Evolutionary conservation across 1,140 invertebrate species (phyloP).

Genomic region (Drosophila mayri): DNA sequence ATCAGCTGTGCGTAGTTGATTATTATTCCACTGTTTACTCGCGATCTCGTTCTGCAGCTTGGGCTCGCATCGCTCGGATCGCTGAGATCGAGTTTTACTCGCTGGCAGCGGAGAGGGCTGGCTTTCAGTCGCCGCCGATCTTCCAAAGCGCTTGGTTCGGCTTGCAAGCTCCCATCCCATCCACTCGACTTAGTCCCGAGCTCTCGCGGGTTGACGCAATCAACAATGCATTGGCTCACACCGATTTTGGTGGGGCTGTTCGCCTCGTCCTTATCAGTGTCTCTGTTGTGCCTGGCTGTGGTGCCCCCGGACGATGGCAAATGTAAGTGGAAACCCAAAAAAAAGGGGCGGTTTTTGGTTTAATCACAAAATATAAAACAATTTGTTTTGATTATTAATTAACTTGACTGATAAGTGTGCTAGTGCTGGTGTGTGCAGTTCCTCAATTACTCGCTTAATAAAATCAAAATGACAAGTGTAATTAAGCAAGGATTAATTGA

Average conservation of each 20-base stretch:
- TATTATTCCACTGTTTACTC: slow-evolving; percentile 28
- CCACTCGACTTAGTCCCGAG: slow-evolving; percentile 16
- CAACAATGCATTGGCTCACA: slow-evolving; percentile 55
- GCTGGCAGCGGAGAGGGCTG: slow-evolving; percentile 8
- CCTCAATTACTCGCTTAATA: neutral
- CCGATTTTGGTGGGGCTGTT: slow-evolving; percentile 27
- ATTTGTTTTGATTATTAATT: slow-evolving; percentile 3
- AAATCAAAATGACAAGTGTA: slow-evolving; percentile 7
- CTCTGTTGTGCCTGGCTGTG: slow-evolving; percentile 38
- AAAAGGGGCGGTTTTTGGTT: slow-evolving; percentile 6
- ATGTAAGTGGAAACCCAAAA: slow-evolving; percentile 61
- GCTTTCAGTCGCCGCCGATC: slow-evolving; percentile 67
- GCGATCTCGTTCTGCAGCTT: slow-evolving; percentile 29
- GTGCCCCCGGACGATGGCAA: slow-evolving; percentile 73
- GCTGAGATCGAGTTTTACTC: slow-evolving; percentile 50
- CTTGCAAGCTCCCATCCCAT: slow-evolving; percentile 1
- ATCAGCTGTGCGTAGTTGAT: slow-evolving; percentile 51
- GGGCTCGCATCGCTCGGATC: no score
- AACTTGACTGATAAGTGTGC: slow-evolving; percentile 5
- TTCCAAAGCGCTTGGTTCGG: slow-evolving; percentile 60
- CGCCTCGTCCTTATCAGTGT: slow-evolving; percentile 58
- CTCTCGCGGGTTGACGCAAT: slow-evolving; percentile 26
- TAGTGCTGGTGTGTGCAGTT: neutral
- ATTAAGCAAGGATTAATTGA: neutral
- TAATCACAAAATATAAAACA: neutral